These are phyloP conservation scores for Philopotamus ludificatus DNA, from an alignment of 1,140 invertebrate genomes.

Conservation along the genomic window DNA sequence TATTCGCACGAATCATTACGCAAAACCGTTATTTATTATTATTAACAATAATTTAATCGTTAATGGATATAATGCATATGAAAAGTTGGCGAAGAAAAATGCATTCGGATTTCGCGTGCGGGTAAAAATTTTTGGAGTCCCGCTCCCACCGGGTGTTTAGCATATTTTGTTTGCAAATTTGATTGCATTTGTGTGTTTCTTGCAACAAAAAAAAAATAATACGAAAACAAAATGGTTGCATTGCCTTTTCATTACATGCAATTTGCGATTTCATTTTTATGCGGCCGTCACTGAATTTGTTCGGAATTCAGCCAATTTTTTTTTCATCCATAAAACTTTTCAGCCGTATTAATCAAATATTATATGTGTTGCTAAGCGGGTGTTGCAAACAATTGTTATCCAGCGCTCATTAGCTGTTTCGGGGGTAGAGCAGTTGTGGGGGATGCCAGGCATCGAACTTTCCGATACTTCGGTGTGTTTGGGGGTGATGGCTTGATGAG, in stretches of 20 bases:
- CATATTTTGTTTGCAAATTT: constrained; percentile 36
- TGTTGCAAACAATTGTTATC: constrained; percentile 32
- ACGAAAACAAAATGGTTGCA: constrained; percentile 33
- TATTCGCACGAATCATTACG: not conserved
- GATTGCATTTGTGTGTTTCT: constrained; percentile 31
- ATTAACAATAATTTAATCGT: not conserved
- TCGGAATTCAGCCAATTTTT: not conserved
- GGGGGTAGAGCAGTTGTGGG: constrained; percentile 5
- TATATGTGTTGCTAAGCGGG: constrained; percentile 30
- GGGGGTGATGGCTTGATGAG: constrained; percentile 31
- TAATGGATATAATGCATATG: not conserved
- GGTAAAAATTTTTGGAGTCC: not conserved
- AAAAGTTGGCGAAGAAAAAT: not conserved
- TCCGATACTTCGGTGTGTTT: not conserved
- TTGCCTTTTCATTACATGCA: constrained; percentile 39
- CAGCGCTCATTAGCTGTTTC: constrained; percentile 20
- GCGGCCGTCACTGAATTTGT: not conserved
- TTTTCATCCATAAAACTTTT: not conserved
- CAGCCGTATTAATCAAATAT: not conserved
- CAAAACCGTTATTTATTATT: not conserved
- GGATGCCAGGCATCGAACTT: not conserved
- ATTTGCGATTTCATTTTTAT: constrained; percentile 26
- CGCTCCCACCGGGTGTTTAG: constrained; percentile 9
- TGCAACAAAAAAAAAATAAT: too few species aligned
- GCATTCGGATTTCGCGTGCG: constrained; percentile 4